phyloP scores from a whole-genome alignment of 2,113 vertebrate genomes.

The Oceanites oceanicus region DNA sequence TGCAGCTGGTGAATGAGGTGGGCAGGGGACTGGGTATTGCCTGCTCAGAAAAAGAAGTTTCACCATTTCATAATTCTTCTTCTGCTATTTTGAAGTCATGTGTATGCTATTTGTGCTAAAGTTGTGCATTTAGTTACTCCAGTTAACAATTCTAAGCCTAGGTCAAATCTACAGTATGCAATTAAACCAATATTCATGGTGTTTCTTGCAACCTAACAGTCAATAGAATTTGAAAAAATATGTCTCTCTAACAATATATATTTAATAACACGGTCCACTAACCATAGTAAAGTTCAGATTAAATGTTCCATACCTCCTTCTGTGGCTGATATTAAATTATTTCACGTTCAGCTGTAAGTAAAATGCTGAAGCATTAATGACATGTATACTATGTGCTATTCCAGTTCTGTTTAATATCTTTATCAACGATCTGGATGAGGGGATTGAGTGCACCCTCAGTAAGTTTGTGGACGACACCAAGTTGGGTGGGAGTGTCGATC shows the following conservation, averaged over 20 bases:
- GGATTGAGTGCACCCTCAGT: no score
- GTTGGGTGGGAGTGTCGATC: no score
- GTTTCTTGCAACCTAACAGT: not conserved
- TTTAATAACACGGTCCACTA: conserved; percentile 47
- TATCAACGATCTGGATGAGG: no score
- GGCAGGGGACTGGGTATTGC: not conserved
- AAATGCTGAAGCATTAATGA: conserved; percentile 1
- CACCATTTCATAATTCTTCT: not conserved
- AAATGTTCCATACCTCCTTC: not conserved
- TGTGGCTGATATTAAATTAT: not conserved
- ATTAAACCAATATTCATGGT: not conserved
- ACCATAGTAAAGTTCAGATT: conserved; percentile 30
- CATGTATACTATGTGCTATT: not conserved
- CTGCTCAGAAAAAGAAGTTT: not conserved
- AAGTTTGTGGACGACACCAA: no score
- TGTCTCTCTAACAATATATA: not conserved
- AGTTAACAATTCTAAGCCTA: not conserved
- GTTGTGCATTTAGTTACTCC: not conserved
- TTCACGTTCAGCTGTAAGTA: not conserved
- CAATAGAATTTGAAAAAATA: not conserved
- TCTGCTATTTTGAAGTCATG: not conserved
- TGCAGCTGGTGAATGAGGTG: not conserved
- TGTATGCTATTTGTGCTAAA: not conserved
- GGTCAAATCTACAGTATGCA: not conserved
- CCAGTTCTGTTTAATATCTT: no score